A percentile compares a stretch with the other conserved stretches of the same genome.
These are phyloP conservation scores for Acromyrmex charruanus DNA, from an alignment of 1,140 invertebrate species.

Conservation along the genomic window DNA sequence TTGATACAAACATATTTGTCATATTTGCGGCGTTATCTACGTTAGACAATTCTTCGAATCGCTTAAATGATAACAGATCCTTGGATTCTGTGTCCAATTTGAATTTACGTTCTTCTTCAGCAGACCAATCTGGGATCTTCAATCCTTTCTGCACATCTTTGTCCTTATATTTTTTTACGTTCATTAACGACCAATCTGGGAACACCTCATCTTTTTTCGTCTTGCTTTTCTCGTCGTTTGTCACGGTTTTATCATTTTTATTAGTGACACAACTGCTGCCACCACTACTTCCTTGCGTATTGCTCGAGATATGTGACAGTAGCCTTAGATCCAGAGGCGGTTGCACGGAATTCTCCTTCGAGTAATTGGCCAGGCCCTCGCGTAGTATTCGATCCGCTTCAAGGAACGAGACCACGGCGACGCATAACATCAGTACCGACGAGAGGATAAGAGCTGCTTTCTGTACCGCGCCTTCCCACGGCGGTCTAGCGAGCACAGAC, in stretches of 20 bases:
- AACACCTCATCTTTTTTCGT: slow-evolving; percentile 70
- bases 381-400: slow-evolving; percentile 92
- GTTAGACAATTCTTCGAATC: slow-evolving; percentile 62
- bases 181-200: slow-evolving; percentile 78
- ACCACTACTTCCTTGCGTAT: slow-evolving; percentile 63
- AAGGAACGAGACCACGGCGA: slow-evolving; percentile 90
- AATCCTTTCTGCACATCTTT: slow-evolving; percentile 77
- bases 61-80: slow-evolving; percentile 70
- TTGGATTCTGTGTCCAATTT: slow-evolving; percentile 82
- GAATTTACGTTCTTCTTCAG: slow-evolving; percentile 81
- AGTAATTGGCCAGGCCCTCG: slow-evolving; percentile 85
- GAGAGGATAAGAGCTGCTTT: slow-evolving; percentile 90
- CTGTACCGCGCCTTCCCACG: slow-evolving; percentile 93
- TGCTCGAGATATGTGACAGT: slow-evolving; percentile 77
- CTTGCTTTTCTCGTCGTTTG: slow-evolving; percentile 71
- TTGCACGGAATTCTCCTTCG: slow-evolving; percentile 86
- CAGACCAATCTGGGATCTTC: slow-evolving; percentile 80
- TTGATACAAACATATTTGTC: slow-evolving; percentile 21
- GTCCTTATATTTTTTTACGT: slow-evolving; percentile 78
- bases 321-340: slow-evolving; percentile 89
- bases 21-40: slow-evolving; percentile 50
- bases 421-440: slow-evolving; percentile 89
- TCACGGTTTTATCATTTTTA: slow-evolving; percentile 63
- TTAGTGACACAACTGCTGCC: not conserved
- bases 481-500: slow-evolving; percentile 91